phyloP scores from a whole-genome alignment of 2,888 invertebrate species.

The Cheiracanthium punctorium region DNA sequence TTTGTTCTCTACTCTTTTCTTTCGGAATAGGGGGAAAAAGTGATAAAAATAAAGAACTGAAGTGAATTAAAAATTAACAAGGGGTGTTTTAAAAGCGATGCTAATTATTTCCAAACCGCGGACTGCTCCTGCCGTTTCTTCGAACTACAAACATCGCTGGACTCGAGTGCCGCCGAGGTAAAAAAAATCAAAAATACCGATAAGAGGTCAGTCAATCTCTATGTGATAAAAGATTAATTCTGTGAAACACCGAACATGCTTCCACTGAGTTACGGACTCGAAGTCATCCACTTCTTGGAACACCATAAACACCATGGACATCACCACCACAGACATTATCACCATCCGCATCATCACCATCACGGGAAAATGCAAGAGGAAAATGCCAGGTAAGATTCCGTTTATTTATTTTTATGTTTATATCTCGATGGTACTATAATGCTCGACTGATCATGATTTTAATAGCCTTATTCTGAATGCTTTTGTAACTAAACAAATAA shows the following conservation, averaged over 20 bases:
- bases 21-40: too few species aligned
- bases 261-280: constrained; percentile 66
- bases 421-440: too few species aligned
- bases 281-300: constrained; percentile 67
- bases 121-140: not conserved
- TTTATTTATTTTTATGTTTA: too few species aligned
- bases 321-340: constrained; percentile 61
- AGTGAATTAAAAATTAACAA: too few species aligned
- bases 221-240: not conserved
- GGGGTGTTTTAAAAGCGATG: constrained; percentile 30
- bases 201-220: too few species aligned
- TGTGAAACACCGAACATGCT: constrained; percentile 38
- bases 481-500: too few species aligned
- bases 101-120: constrained; percentile 25
- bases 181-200: constrained; percentile 8
- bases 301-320: constrained; percentile 58
- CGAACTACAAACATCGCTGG: constrained; percentile 45
- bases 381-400: constrained; percentile 39
- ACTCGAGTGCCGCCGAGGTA: constrained; percentile 43
- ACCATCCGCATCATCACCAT: constrained; percentile 48
- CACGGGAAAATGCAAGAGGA: constrained; percentile 22
- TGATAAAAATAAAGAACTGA: too few species aligned
- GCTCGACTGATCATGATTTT: too few species aligned
- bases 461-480: too few species aligned
- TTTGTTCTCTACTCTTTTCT: too few species aligned